A percentile compares a stretch with the other conserved stretches of the same genome.
phyloP scores from a whole-genome alignment of 2,888 invertebrate species.

The Eucera pruinosa region DNA sequence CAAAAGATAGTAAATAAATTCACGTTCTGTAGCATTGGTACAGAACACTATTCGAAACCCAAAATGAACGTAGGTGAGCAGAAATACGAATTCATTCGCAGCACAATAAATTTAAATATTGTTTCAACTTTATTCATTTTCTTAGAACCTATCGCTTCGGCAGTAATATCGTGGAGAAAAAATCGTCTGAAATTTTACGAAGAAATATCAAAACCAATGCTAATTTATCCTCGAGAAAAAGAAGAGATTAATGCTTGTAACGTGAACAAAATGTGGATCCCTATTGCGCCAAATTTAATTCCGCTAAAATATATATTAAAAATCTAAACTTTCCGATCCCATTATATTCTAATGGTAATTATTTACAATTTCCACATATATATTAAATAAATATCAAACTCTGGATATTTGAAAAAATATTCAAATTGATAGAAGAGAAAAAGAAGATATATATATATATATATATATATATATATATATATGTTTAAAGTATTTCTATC shows the following conservation, averaged over 20 bases:
- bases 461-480: too few species aligned
- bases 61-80: constrained; percentile 36
- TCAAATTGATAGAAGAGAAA: constrained; percentile 5
- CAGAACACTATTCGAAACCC: constrained; percentile 15
- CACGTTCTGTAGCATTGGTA: constrained; percentile 32
- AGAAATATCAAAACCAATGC: constrained; percentile 53
- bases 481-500: constrained; percentile 9
- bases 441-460: too few species aligned
- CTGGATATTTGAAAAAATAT: constrained; percentile 20
- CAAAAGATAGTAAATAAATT: constrained; percentile 55
- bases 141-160: constrained; percentile 56
- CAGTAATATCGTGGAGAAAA: constrained; percentile 59
- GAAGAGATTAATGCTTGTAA: constrained; percentile 38
- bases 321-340: background rate
- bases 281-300: constrained; percentile 49
- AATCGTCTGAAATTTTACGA: constrained; percentile 43
- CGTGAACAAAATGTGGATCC: constrained; percentile 58
- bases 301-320: constrained; percentile 53
- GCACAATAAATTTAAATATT: background rate
- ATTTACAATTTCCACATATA: background rate
- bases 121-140: constrained; percentile 3
- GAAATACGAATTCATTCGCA: background rate
- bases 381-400: constrained; percentile 10
- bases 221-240: constrained; percentile 31
- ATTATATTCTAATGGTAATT: background rate